Base-by-base conservation (phyloP, 2,888 invertebrate species). In the Nomada flava region DNA sequence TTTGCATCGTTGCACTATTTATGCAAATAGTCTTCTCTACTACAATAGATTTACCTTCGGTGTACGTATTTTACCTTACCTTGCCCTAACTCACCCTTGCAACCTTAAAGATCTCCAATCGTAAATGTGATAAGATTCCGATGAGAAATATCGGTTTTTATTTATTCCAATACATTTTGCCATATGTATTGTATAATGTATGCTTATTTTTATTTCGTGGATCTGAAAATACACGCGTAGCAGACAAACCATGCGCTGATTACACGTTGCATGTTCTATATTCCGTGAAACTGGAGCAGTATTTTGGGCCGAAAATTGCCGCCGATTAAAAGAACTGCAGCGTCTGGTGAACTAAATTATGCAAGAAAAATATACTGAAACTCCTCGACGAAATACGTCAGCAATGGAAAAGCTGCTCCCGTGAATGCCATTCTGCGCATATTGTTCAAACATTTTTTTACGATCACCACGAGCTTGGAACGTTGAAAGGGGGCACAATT, bases 281-380 rank as follows among this genome's bases (percentile, higher is more conserved):
- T 75, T 67, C 59, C 50, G 29, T 52, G 81, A 82, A 89, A 88
- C 81, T 87, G 78, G 82, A 79, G 67, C 82, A 78, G 80, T 81
- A 82, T 88, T 80, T 82, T 63, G 57, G 74, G 79, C 76, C 64
- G 59, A 82, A 86, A 86, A 86, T 85, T 78, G 74, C 65, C 63
- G 67, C 62, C 76, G 84, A 81, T 81, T 81, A 79, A 83, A 80
- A 76, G 83, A 85, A 82, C 80, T 85, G 85, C 86, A 82, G 83
- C 82, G 85, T 88, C 86, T 88, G 84, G 85, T 85, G 86, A 83
- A 87, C 83, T 85, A 84, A 88, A 89, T 90, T 90, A 90, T 88
- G 90, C 89, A 90, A 90, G 88, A 84, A 81, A 89, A 90, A 90
- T 89, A 89, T 87, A 90, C 88, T 74, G 75, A 69, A 50, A 64